Base-by-base conservation (phyloP, 2,113 vertebrate species). In the Pitta sordida region DNA sequence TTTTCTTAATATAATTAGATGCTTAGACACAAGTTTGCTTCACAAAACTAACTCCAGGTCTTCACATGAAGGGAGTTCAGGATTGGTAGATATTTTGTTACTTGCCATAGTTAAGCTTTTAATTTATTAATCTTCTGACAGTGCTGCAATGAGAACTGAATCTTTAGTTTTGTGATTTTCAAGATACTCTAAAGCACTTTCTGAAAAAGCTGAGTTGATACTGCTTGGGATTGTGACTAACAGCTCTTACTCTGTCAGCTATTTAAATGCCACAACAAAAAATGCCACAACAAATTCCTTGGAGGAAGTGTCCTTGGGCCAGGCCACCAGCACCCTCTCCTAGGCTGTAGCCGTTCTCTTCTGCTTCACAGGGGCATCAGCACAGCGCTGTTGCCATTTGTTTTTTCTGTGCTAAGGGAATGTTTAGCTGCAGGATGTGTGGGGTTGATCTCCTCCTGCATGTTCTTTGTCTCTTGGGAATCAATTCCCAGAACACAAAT, bases 111-210 rank as follows among this genome's bases (percentile, higher is more conserved):
- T 58, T 37, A 71, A 46, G 65, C 34, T 92, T 91, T 93, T 84
- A 68, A 86, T 92, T 91, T 77, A 76, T 92, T 84, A 37, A 49
- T 76, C 73, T 90, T 83, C 56, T 76, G 26, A 56, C 48, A 91
- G 44, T 16, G 24, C 49, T 81, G n/a, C 36, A 60, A 16, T 44
- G n/a, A 44, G 36, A 68, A 68, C 27, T 7, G 32, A 95, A 59
- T 37, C 17, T 91, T 92, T n/a, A 53, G n/a, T 27, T 69, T 78
- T 55, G 17, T 11, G 64, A 16, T 34, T 84, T 77, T 68, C 44
- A 53, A 84, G 70, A 64, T 86, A 56, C 30, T 60, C 36, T 65
- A 14, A 88, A 81, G 39, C 39, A 15, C 44, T 95, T 94, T 32
- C 13, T 62, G 43, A 41, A 73, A 77, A 81, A 70, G 11, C 37